Evolutionary conservation across 1,140 invertebrate genomes (phyloP).

Genomic region (Hetaerina americana): DNA sequence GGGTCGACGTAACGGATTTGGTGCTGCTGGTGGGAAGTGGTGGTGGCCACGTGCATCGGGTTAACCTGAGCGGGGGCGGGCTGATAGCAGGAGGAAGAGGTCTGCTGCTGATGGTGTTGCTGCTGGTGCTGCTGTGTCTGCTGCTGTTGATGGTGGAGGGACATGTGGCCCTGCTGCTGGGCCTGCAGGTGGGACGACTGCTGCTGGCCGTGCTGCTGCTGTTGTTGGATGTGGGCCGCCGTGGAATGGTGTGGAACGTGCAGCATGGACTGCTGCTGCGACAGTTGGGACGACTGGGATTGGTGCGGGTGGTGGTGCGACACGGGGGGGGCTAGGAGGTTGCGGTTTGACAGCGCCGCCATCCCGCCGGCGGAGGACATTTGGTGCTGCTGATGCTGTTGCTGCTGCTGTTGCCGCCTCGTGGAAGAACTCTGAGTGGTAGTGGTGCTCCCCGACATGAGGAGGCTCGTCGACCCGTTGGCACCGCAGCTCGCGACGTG

Average conservation of each 20-base stretch:
- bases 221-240: too few relatives aligned
- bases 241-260: too few relatives aligned
- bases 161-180: not conserved
- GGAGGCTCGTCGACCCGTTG: not conserved
- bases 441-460: too few relatives aligned
- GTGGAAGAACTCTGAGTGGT: too few relatives aligned
- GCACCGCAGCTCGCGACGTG: not conserved
- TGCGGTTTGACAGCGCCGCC: slow-evolving; percentile 8
- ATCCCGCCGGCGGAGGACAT: not conserved
- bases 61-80: too few relatives aligned
- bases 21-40: too few relatives aligned
- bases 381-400: not conserved
- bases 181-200: too few relatives aligned
- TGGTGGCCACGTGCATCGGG: too few relatives aligned
- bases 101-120: slow-evolving; percentile 10
- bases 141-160: slow-evolving; percentile 5
- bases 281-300: too few relatives aligned
- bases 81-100: too few relatives aligned
- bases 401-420: not conserved
- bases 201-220: too few relatives aligned
- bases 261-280: not conserved
- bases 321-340: slow-evolving; percentile 12
- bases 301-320: slow-evolving; percentile 5
- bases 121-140: slow-evolving; percentile 7
- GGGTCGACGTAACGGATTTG: not conserved